Evolutionary conservation across 2,113 vertebrate genomes (phyloP), one percentile per base, ranked within the genome.

Genomic region (Reinhardtius hippoglossoides): DNA sequence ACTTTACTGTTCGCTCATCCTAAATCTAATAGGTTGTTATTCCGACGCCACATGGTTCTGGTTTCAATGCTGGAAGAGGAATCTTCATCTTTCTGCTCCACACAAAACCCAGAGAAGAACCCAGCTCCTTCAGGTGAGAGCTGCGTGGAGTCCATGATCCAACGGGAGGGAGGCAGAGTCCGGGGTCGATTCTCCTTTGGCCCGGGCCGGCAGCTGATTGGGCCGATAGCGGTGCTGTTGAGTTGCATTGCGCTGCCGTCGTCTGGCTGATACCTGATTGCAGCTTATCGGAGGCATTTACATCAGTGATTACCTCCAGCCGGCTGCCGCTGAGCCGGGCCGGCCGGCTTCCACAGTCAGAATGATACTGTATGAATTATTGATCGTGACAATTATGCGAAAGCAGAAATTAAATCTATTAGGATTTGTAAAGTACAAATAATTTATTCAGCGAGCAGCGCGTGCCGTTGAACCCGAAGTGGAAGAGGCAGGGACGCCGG

Each of bases 101-200:
- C 0, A 23, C 40, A 66, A 60, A 68, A 63, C 15, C 50, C 64
- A 55, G 82, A 71, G 14, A 16, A 37, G 50, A 66, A 26, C 40
- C 46, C 18, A 23, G 27, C 27, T 46, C 14, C 0, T 13, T 48
- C 70, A 57, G 71, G 67, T 64, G 67, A 88, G 85, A 65, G 69
- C 71, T n/a, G 44, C 44, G 15, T 4, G 44, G 14, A 15, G 44
- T 18, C 14, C 44, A 0, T 18, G 50, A 78, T 63, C 84, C 80
- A 71, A 86, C 87, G 80, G 60, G 55, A 67, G 12, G 27, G 35
- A 77, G 72, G 48, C 80, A 57, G 84, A 88, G 73, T 71, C 64
- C 44, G 62, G 65, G 85, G 89, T 93, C 89, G 86, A 90, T 93
- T 92, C 72, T 82, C 82, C 91, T 92, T 91, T 83, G 85, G 76